phyloP scores from a whole-genome alignment of 2,797 vertebrate species.

The Heterohyrax brucei region DNA sequence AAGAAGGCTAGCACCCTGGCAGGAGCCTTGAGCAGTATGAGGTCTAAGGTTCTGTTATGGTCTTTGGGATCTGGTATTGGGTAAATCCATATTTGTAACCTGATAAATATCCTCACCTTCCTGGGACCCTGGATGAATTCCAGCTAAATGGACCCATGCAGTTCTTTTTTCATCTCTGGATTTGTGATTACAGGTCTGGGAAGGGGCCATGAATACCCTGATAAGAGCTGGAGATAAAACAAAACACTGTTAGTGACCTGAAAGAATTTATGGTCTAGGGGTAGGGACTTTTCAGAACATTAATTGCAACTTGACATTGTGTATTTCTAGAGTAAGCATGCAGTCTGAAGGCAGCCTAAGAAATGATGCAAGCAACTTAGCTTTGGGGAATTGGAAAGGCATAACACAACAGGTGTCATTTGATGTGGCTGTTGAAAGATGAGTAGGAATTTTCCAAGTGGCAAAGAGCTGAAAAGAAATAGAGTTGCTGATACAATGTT shows the following conservation, averaged over 20 bases:
- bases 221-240: neutral
- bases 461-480: neutral
- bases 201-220: neutral
- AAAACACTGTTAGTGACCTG: neutral
- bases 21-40: fast-evolving
- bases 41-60: neutral
- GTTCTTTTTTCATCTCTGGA: neutral
- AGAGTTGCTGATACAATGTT: slow-evolving; percentile 19
- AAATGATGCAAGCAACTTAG: neutral
- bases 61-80: neutral
- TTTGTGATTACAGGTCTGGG: neutral
- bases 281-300: neutral
- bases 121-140: neutral
- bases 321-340: neutral
- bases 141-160: neutral
- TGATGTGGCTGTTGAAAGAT: neutral
- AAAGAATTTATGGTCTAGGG: neutral
- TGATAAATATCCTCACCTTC: neutral
- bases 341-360: neutral
- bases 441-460: slow-evolving; percentile 5
- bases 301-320: neutral
- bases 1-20: neutral
- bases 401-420: neutral
- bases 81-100: neutral
- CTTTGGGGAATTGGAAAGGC: neutral